These are phyloP conservation scores for Baryphthengus martii DNA, from an alignment of 2,113 vertebrate species.

Conservation along the genomic window DNA sequence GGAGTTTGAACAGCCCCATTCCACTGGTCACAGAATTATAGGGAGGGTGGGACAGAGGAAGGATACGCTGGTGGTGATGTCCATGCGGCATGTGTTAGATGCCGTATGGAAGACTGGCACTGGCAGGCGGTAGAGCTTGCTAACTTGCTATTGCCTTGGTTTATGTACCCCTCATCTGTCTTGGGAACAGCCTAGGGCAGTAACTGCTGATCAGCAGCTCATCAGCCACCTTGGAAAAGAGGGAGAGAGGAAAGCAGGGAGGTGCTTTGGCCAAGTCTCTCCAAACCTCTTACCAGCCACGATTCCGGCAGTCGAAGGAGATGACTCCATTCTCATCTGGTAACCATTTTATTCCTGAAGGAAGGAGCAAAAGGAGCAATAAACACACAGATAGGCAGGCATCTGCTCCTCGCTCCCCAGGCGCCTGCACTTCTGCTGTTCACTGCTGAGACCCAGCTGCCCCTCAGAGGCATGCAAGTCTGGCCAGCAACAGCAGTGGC, in stretches of 20 bases:
- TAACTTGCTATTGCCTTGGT: background rate
- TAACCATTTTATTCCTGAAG: slow-evolving; percentile 90
- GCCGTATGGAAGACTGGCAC: background rate
- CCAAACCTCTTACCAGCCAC: slow-evolving; percentile 83
- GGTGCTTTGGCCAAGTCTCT: background rate
- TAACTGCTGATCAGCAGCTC: background rate
- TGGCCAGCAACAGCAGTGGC: background rate
- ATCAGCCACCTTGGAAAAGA: background rate
- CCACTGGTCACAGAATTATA: background rate
- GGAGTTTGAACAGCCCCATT: background rate
- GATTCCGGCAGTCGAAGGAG: slow-evolving; percentile 91
- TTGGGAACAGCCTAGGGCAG: background rate
- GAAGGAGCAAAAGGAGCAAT: background rate
- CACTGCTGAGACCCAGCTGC: background rate
- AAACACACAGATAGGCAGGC: background rate
- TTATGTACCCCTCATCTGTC: background rate
- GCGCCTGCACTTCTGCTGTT: background rate
- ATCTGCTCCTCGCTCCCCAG: background rate
- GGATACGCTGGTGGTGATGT: background rate
- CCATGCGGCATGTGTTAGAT: background rate
- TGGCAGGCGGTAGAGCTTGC: background rate
- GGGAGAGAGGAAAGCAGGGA: background rate
- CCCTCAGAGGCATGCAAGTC: rapidly evolving
- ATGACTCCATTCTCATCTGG: slow-evolving; percentile 95
- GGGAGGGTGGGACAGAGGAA: background rate